These are phyloP conservation scores for Tretioscincus oriximinensis DNA, from an alignment of 2,113 vertebrate species.

Conservation along the genomic window DNA sequence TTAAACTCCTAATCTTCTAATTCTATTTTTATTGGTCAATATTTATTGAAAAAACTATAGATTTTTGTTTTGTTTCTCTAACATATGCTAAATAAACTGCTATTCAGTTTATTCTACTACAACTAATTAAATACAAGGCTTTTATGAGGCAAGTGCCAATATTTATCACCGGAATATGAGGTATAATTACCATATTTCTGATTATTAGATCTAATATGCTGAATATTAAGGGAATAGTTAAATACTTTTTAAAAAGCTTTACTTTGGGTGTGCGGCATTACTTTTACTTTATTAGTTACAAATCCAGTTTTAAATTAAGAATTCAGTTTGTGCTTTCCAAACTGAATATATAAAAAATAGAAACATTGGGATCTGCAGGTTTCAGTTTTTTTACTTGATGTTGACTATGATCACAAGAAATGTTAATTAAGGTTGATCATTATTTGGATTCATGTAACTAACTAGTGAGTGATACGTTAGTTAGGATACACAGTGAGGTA, in stretches of 20 bases:
- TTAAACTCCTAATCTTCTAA: not conserved
- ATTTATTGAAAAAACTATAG: slow-evolving; percentile 59
- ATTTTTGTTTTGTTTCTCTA: slow-evolving; percentile 39
- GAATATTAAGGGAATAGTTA: slow-evolving; percentile 22
- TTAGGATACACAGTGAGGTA: no score
- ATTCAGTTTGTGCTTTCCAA: not conserved
- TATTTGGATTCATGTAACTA: no score
- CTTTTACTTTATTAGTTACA: not conserved
- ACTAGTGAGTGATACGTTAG: no score
- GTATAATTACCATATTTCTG: slow-evolving; percentile 39
- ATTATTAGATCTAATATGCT: slow-evolving; percentile 50
- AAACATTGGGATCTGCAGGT: not conserved
- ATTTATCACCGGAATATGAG: slow-evolving; percentile 37
- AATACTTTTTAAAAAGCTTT: not conserved
- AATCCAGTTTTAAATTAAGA: not conserved
- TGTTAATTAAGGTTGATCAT: no score
- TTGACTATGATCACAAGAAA: no score
- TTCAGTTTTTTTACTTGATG: no score
- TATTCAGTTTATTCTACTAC: slow-evolving; percentile 54
- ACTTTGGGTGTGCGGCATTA: not conserved
- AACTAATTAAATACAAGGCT: slow-evolving; percentile 47
- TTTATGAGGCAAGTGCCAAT: slow-evolving; percentile 39
- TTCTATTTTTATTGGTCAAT: slow-evolving; percentile 36
- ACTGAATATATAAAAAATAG: not conserved
- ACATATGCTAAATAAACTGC: slow-evolving; percentile 54